Evolutionary conservation across 1,140 invertebrate species (phyloP).

Genomic region (Parasteatoda tepidariorum): DNA sequence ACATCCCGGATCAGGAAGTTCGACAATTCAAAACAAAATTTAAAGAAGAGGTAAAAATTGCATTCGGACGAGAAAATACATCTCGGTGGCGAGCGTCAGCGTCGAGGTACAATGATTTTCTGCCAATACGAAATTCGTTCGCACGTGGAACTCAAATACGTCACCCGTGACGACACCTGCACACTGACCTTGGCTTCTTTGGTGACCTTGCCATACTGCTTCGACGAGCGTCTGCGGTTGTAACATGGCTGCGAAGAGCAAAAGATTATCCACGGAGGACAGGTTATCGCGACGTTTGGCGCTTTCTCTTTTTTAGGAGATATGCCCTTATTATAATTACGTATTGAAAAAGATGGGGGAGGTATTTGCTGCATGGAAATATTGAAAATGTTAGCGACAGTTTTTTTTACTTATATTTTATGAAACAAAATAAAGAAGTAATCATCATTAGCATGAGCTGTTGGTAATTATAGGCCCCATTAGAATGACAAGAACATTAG

Average conservation of each 20-base stretch:
- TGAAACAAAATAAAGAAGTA: too few species aligned
- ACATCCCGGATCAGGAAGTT: conserved; percentile 4
- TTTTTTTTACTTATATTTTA: neutral
- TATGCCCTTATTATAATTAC: too few species aligned
- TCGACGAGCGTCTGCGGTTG: conserved; percentile 16
- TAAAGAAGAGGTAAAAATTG: neutral
- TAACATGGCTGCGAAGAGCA: neutral
- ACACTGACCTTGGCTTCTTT: conserved; percentile 51
- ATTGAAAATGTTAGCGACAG: neutral
- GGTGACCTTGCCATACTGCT: conserved; percentile 54
- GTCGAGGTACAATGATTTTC: neutral
- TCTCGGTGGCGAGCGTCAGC: neutral
- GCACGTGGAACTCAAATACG: conserved; percentile 53
- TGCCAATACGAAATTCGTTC: conserved; percentile 23
- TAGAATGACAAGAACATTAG: too few species aligned
- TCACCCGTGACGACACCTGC: conserved; percentile 59
- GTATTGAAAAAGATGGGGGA: too few species aligned
- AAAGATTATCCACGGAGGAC: neutral
- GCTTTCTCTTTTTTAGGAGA: too few species aligned
- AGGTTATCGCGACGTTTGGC: neutral
- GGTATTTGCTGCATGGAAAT: too few species aligned
- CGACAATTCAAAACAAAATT: neutral
- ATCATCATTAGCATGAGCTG: too few species aligned
- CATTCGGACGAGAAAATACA: neutral
- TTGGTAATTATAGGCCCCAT: too few species aligned